Conservation (phyloP, 2,888 invertebrate species). For the Octodonta nipae region DNA sequence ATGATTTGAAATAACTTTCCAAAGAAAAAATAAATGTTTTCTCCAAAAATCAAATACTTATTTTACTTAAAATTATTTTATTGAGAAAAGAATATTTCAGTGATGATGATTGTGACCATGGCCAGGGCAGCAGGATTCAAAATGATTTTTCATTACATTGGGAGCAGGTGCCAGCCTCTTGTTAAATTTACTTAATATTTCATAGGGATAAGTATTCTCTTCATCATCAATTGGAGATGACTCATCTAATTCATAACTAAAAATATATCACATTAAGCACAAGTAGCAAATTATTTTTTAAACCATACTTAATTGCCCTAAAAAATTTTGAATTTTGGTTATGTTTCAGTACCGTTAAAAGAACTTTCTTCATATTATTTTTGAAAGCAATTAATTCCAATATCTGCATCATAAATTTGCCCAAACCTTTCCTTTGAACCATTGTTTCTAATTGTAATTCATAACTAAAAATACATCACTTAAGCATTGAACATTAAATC, state of each 20-base stretch:
- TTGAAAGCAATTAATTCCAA: conserved; percentile 62
- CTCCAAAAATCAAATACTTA: neutral
- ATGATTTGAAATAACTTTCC: too few relatives aligned
- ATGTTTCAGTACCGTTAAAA: conserved; percentile 69
- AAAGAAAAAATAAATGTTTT: too few relatives aligned
- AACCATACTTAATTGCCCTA: conserved; percentile 54
- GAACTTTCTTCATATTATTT: conserved; percentile 65
- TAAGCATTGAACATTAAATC: neutral
- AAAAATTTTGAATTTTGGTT: conserved; percentile 67
- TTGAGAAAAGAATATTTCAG: conserved; percentile 1
- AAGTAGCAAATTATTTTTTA: neutral
- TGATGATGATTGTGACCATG: conserved; percentile 20
- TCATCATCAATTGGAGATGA: conserved; percentile 51
- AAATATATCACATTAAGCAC: conserved; percentile 17
- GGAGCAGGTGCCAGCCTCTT: conserved; percentile 25
- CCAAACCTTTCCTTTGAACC: conserved; percentile 65
- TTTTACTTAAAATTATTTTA: neutral
- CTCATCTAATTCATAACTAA: conserved; percentile 51
- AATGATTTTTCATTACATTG: conserved; percentile 14
- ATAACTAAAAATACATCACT: conserved; percentile 57
- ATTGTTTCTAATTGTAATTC: conserved; percentile 69
- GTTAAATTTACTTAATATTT: conserved; percentile 47
- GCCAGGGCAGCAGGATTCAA: conserved; percentile 25
- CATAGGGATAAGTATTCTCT: conserved; percentile 38
- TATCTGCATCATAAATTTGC: conserved; percentile 66